Evolutionary conservation across 2,888 invertebrate species (phyloP).

Genomic region (Brenthis ino): DNA sequence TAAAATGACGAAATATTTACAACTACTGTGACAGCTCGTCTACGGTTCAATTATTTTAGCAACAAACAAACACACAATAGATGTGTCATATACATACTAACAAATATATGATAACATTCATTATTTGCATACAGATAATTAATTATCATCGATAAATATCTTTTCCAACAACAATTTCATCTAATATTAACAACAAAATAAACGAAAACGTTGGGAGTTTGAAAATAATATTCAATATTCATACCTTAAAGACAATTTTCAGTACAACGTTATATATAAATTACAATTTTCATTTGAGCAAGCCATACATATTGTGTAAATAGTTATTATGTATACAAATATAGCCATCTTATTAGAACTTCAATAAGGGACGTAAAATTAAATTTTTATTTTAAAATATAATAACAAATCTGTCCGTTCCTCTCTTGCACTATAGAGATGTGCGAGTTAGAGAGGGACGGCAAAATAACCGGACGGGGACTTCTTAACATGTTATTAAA

Average conservation of each 20-base stretch:
- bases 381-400: background rate
- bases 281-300: conserved; percentile 7
- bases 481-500: conserved; percentile 8
- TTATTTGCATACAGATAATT: too few relatives aligned
- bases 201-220: too few relatives aligned
- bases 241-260: background rate
- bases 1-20: too few relatives aligned
- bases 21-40: too few relatives aligned
- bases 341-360: conserved; percentile 1
- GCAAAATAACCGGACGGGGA: background rate
- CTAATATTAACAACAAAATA: too few relatives aligned
- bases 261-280: background rate
- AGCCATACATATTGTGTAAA: conserved; percentile 10
- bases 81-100: too few relatives aligned
- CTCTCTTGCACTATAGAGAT: background rate
- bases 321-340: conserved; percentile 9
- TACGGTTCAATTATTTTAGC: too few relatives aligned
- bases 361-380: background rate
- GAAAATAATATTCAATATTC: too few relatives aligned
- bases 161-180: too few relatives aligned
- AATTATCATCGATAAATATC: too few relatives aligned
- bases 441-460: conserved; percentile 1
- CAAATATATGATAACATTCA: too few relatives aligned
- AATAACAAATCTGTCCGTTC: conserved; percentile 2
- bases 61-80: too few relatives aligned